phyloP scores from a whole-genome alignment of 2,797 vertebrate genomes.

The Halcyon smyrnensis region DNA sequence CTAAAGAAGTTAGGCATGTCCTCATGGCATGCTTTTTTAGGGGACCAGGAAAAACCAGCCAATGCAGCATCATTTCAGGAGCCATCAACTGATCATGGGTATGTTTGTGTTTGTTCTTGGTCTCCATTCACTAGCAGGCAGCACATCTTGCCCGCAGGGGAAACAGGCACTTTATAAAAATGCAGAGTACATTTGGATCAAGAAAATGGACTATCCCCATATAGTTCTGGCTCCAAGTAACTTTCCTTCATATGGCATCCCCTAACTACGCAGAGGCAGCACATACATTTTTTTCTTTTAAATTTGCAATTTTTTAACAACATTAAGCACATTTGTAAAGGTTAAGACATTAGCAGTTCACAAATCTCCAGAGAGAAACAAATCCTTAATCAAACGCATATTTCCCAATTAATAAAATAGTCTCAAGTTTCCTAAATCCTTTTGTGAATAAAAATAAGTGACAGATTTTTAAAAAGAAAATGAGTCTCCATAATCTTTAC shows the following conservation, averaged over 20 bases:
- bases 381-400: background rate
- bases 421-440: background rate
- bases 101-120: background rate
- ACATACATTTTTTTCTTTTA: background rate
- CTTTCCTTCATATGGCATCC: background rate
- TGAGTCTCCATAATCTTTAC: background rate
- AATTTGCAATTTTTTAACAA: background rate
- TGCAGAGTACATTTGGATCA: background rate
- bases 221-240: background rate
- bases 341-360: background rate
- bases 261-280: background rate
- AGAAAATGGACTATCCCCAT: background rate
- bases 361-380: background rate
- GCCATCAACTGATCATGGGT: rapidly evolving
- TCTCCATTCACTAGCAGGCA: background rate
- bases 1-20: background rate
- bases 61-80: background rate
- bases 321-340: background rate
- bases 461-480: background rate
- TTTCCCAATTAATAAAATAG: background rate
- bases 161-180: background rate
- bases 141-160: background rate
- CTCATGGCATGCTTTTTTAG: background rate
- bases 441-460: background rate
- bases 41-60: background rate